Conservation (phyloP, 1,140 invertebrate genomes). For the Agrilus planipennis region DNA sequence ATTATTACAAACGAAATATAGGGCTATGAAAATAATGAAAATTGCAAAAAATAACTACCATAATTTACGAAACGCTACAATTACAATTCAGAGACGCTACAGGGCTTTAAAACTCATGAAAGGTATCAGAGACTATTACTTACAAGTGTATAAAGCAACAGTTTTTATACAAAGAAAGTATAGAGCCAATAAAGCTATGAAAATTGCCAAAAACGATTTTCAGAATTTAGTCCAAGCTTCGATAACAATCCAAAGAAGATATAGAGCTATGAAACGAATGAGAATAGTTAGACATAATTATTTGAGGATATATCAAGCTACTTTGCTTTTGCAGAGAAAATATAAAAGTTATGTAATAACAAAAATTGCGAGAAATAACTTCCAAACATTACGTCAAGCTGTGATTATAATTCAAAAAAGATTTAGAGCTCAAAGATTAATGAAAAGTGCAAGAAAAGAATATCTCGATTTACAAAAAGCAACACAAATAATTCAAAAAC, state of each 20-base stretch:
- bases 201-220: constrained; percentile 20
- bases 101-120: constrained; percentile 14
- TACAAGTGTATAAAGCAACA: constrained; percentile 16
- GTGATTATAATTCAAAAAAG: constrained; percentile 26
- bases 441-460: constrained; percentile 10
- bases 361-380: constrained; percentile 27
- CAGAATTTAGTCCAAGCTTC: constrained; percentile 20
- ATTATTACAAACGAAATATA: constrained; percentile 22
- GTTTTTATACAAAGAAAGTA: constrained; percentile 27
- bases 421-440: constrained; percentile 22
- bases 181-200: constrained; percentile 24
- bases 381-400: constrained; percentile 23
- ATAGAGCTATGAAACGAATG: constrained; percentile 29
- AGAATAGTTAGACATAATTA: constrained; percentile 15
- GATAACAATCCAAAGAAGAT: constrained; percentile 36
- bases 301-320: constrained; percentile 27
- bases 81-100: constrained; percentile 20
- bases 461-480: constrained; percentile 18
- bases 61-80: constrained; percentile 11
- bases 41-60: constrained; percentile 10
- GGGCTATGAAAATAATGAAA: constrained; percentile 20
- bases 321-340: constrained; percentile 35
- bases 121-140: constrained; percentile 25
- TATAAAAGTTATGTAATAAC: constrained; percentile 31
- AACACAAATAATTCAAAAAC: constrained; percentile 6